Evolutionary conservation across 1,140 invertebrate genomes (phyloP), one percentile per base, ranked within the genome.

Genomic region (Drosophila repleta): DNA sequence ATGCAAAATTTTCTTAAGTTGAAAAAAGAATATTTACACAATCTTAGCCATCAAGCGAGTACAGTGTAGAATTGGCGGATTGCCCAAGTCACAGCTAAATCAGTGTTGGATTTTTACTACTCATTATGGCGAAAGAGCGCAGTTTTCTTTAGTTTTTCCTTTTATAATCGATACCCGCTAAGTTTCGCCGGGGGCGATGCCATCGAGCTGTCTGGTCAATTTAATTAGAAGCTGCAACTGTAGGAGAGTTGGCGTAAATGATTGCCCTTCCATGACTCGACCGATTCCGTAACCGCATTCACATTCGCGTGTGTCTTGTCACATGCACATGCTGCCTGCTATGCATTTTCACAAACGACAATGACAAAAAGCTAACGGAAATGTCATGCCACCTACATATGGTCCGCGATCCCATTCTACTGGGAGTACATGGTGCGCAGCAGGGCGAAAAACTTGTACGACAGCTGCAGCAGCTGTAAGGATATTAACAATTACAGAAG

Each of bases 221-320:
- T 88, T 88, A 87, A 87, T 87, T 87, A 87, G 66, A 88, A 82
- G 49, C 56, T 71, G 62, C 79, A 76, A 68, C 67, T 65, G 66
- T 68, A 65, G 66, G 66, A 70, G 58, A 76, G 74, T 75, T 82
- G 78, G 71, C 75, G 78, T 85, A 72, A 85, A 77, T 88, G 82
- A 87, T 87, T 82, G 75, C 67, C 56, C 35, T 18, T 62, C 35
- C 67, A 88, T 87, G 82, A 87, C 73, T 87, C 69, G 79, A 67
- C 53, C 32, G 62, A 73, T 87, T 82, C 46, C 21, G 48, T 58
- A 58, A 56, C 57, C 37, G 37, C 29, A 41, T 51, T 41, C 43
- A 41, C 29, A 39, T 55, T 45, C 53, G 39, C 46, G 51, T 39
- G 37, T 21, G 56, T 66, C 58, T 70, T 79, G 70, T 79, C 79